phyloP scores from a whole-genome alignment of 2,888 invertebrate genomes.

The Timandra comae region DNA sequence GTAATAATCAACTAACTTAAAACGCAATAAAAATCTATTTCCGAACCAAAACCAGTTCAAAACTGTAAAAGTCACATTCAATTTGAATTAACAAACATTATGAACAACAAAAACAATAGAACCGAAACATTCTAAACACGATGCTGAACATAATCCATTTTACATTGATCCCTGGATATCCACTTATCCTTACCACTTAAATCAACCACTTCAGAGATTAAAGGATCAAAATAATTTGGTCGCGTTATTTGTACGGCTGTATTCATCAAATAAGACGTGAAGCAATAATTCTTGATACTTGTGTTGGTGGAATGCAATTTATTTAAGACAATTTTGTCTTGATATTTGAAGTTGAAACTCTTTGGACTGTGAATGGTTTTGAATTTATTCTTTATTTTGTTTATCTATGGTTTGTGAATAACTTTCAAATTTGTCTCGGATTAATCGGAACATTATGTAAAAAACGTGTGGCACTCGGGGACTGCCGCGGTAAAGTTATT shows the following conservation, averaged over 20 bases:
- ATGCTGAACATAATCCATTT: constrained; percentile 4
- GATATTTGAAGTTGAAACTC: constrained; percentile 56
- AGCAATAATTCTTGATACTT: constrained; percentile 53
- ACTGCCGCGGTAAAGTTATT: too few species aligned
- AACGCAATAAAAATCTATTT: neutral
- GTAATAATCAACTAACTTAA: too few species aligned
- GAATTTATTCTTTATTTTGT: too few species aligned
- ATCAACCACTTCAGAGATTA: constrained; percentile 9
- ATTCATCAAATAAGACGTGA: constrained; percentile 58
- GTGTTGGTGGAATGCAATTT: constrained; percentile 61
- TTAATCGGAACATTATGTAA: too few species aligned
- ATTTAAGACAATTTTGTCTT: constrained; percentile 53
- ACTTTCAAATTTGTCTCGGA: too few species aligned
- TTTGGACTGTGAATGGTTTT: too few species aligned
- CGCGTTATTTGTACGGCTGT: constrained; percentile 33
- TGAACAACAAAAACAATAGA: neutral
- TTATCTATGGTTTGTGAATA: too few species aligned
- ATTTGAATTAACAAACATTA: neutral
- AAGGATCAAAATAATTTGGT: constrained; percentile 31
- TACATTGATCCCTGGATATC: constrained; percentile 4
- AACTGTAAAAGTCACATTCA: too few species aligned
- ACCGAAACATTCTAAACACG: constrained; percentile 9
- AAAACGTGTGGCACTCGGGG: too few species aligned
- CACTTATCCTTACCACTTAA: neutral
- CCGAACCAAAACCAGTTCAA: neutral